Conservation (phyloP, 2,888 invertebrate species). For the Pterobdella sp. region DNA sequence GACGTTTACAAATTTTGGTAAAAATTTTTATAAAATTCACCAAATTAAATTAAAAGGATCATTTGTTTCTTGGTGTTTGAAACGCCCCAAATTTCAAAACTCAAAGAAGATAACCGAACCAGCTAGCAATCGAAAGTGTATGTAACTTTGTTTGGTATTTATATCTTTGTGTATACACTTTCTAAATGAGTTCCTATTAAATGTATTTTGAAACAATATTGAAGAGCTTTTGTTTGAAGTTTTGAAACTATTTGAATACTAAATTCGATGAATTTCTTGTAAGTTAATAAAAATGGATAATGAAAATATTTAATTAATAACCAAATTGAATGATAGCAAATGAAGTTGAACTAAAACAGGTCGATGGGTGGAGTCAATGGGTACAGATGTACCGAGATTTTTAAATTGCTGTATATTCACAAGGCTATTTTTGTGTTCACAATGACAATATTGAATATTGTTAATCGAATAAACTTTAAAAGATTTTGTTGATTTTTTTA, state of each 20-base stretch:
- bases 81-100: too few relatives aligned
- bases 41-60: too few relatives aligned
- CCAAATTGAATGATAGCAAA: background rate
- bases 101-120: too few relatives aligned
- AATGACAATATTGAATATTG: too few relatives aligned
- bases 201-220: too few relatives aligned
- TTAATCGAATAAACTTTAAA: too few relatives aligned
- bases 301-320: background rate
- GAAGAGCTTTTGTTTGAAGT: too few relatives aligned
- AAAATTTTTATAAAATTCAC: background rate
- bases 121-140: too few relatives aligned
- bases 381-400: conserved; percentile 5
- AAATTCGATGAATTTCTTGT: background rate
- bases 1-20: background rate
- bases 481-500: too few relatives aligned
- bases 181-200: background rate
- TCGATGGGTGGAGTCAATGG: background rate
- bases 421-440: too few relatives aligned
- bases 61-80: background rate
- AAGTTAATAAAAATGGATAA: background rate
- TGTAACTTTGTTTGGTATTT: too few relatives aligned
- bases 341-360: background rate
- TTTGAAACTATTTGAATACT: too few relatives aligned
- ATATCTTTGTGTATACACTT: background rate
- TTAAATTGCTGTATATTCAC: background rate